Conservation (phyloP, 1,140 invertebrate species). For the Drosophila serrata region DNA sequence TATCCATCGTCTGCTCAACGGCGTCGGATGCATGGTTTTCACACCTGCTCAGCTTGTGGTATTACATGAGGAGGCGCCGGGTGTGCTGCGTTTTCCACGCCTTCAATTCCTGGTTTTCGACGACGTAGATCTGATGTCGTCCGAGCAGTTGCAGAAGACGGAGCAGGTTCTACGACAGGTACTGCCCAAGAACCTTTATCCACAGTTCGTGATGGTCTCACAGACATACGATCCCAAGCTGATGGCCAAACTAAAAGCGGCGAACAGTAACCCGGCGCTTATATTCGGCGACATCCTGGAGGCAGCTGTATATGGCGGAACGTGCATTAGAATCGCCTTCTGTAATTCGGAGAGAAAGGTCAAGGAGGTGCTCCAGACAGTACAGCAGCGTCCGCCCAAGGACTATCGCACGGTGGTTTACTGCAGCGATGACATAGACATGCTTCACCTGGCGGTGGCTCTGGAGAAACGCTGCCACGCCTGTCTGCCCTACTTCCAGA, state of each 20-base stretch:
- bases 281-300: conserved; percentile 62
- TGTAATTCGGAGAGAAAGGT: conserved; percentile 8
- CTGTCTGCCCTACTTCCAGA: conserved; percentile 56
- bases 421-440: conserved; percentile 44
- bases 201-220: conserved; percentile 45
- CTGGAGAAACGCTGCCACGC: conserved; percentile 10
- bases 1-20: conserved; percentile 41
- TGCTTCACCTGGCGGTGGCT: conserved; percentile 2
- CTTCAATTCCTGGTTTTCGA: conserved; percentile 49
- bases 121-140: conserved; percentile 50
- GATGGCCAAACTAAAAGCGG: conserved; percentile 11
- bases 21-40: conserved; percentile 50
- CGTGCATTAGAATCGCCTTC: not conserved
- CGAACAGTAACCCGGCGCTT: conserved; percentile 25
- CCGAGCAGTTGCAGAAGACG: conserved; percentile 7
- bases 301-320: conserved; percentile 60
- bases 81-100: conserved; percentile 13
- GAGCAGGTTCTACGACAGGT: conserved; percentile 5
- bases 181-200: not conserved
- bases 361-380: conserved; percentile 11
- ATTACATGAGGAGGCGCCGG: not conserved
- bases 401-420: conserved; percentile 40
- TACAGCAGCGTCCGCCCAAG: conserved; percentile 38
- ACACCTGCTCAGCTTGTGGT: conserved; percentile 45
- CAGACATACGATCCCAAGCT: conserved; percentile 22